Evolutionary conservation across 2,797 vertebrate species (phyloP).

Genomic region (Selene dorsalis): DNA sequence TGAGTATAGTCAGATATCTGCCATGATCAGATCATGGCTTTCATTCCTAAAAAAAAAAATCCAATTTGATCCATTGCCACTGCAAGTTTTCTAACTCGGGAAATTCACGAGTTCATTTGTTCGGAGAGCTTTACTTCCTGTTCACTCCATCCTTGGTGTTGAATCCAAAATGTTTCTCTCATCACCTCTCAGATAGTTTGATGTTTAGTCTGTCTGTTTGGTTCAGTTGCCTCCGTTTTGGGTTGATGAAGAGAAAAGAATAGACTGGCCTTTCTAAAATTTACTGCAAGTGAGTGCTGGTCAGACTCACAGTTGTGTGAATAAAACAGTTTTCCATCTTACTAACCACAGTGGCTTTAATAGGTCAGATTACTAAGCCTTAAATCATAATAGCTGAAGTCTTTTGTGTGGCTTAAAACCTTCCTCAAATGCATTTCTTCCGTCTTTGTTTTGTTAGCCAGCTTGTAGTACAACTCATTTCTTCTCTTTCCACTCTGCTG

Average conservation of each 20-base stretch:
- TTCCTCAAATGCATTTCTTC: slow-evolving; percentile 2
- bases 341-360: slow-evolving; percentile 80
- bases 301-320: not conserved
- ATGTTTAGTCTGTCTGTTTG: not conserved
- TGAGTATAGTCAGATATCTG: not conserved
- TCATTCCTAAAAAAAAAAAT: not conserved
- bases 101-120: not conserved
- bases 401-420: not conserved
- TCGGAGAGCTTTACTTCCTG: not conserved
- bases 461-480: not conserved
- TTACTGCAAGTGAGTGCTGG: slow-evolving; percentile 1
- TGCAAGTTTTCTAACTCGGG: not conserved
- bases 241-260: not conserved
- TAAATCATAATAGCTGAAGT: not conserved
- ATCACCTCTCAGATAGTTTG: not conserved
- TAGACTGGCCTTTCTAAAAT: not conserved
- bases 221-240: not conserved
- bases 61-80: too few species aligned
- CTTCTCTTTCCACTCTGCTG: slow-evolving; percentile 24
- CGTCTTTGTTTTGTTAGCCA: slow-evolving; percentile 4
- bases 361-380: slow-evolving; percentile 74
- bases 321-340: not conserved
- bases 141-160: too few species aligned
- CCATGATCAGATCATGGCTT: not conserved
- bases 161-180: not conserved